A percentile compares a stretch with the other conserved stretches of the same genome.
Evolutionary conservation across 2,888 invertebrate genomes (phyloP).

Genomic region (Lumbricus terrestris): DNA sequence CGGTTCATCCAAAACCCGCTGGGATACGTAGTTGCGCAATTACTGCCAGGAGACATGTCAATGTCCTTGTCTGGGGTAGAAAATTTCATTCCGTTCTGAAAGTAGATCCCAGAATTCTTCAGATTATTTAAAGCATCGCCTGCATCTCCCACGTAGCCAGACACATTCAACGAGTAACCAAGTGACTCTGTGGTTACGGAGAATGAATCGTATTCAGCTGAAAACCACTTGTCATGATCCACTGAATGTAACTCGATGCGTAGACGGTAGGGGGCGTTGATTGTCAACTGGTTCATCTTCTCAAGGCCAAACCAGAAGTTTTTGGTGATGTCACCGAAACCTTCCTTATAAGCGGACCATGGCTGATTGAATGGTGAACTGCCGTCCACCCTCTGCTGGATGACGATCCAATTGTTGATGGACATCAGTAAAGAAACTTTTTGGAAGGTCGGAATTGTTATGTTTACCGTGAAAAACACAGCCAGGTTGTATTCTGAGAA

Average conservation of each 20-base stretch:
- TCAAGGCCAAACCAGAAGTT: slow-evolving; percentile 3
- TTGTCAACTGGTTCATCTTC: background rate
- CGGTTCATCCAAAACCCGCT: background rate
- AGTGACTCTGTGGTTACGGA: background rate
- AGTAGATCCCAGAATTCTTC: background rate
- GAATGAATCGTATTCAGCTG: background rate
- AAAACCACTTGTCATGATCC: background rate
- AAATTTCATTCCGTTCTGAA: slow-evolving; percentile 9
- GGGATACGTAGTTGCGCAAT: background rate
- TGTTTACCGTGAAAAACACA: no score
- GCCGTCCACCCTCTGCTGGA: slow-evolving; percentile 18
- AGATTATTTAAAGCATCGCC: background rate
- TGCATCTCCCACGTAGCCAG: slow-evolving; percentile 8
- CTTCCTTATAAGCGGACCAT: background rate
- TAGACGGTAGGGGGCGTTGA: background rate
- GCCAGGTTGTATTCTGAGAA: no score
- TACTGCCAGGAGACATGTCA: background rate
- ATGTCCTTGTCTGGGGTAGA: background rate
- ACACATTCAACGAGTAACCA: background rate
- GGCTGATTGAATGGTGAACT: slow-evolving; percentile 6
- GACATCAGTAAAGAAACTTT: background rate
- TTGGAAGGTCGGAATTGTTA: no score
- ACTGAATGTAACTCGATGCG: background rate
- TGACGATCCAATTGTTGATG: slow-evolving; percentile 26
- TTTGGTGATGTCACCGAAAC: background rate